Evolutionary conservation across 2,113 vertebrate genomes (phyloP).

Genomic region (Myocastor coypus): DNA sequence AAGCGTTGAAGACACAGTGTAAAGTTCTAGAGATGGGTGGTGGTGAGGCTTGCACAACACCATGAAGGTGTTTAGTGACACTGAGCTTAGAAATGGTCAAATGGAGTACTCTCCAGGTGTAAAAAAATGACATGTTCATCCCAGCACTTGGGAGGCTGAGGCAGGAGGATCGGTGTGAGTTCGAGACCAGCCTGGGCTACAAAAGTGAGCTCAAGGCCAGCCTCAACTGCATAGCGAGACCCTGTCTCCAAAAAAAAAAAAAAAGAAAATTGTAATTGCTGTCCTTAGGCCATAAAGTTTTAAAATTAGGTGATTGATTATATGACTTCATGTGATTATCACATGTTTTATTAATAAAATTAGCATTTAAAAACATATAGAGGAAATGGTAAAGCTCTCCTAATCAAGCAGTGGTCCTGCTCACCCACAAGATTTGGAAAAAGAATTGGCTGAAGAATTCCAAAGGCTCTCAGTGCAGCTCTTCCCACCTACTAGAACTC

Average conservation of each 20-base stretch:
- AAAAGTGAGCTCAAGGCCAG: too few species aligned
- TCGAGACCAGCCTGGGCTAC: too few species aligned
- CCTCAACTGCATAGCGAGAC: too few species aligned
- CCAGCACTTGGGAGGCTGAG: too few species aligned
- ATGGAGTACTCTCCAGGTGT: background rate
- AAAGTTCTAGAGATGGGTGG: background rate
- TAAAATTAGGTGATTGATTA: slow-evolving; percentile 40
- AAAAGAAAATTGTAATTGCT: slow-evolving; percentile 48
- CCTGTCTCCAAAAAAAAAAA: too few species aligned
- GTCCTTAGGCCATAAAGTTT: background rate
- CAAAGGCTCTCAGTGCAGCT: background rate
- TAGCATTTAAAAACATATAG: background rate
- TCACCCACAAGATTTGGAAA: background rate
- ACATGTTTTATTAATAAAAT: slow-evolving; percentile 68
- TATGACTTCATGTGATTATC: background rate
- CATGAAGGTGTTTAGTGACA: background rate
- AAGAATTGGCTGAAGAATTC: background rate
- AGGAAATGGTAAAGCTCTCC: background rate
- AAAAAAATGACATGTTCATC: too few species aligned
- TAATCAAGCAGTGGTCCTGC: background rate
- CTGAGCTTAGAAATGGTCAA: background rate
- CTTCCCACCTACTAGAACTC: background rate
- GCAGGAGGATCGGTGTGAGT: too few species aligned
- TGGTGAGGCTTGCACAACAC: fast-evolving
- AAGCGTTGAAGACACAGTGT: background rate